Evolutionary conservation across 2,113 vertebrate genomes (phyloP).

Genomic region (Piprites chloris): DNA sequence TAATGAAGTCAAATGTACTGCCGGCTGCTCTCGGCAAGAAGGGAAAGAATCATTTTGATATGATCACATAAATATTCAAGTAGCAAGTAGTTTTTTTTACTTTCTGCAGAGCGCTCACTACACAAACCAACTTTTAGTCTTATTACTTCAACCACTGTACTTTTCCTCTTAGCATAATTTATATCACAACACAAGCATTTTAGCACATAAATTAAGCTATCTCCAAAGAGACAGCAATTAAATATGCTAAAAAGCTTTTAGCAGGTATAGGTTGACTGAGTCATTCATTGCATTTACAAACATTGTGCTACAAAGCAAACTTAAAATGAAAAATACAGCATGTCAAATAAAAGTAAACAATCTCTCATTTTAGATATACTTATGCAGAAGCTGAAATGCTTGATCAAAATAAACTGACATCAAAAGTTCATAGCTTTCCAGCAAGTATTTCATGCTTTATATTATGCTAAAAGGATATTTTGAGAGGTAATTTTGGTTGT

Average conservation of each 20-base stretch:
- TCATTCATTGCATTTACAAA: neutral
- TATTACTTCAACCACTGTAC: neutral
- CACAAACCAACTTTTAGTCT: neutral
- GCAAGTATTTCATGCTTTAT: neutral
- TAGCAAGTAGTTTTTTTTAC: neutral
- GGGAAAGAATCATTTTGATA: neutral
- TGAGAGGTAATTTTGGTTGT: neutral
- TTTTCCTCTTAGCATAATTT: neutral
- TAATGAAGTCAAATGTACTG: neutral
- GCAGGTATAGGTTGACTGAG: neutral
- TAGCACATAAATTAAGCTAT: neutral
- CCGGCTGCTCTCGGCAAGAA: neutral
- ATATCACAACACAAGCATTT: neutral
- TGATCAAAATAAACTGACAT: neutral
- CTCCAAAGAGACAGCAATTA: neutral
- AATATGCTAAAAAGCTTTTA: neutral
- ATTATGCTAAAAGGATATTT: neutral
- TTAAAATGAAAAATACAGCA: neutral
- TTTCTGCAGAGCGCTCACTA: neutral
- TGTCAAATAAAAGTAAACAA: neutral
- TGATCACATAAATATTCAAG: neutral
- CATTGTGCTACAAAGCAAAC: neutral
- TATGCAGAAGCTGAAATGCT: neutral
- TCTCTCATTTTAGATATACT: neutral
- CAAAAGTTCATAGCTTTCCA: neutral